Evolutionary conservation across 92 coral and sea anemone species (phyloP).

Genomic region (Diadumene lineata): DNA sequence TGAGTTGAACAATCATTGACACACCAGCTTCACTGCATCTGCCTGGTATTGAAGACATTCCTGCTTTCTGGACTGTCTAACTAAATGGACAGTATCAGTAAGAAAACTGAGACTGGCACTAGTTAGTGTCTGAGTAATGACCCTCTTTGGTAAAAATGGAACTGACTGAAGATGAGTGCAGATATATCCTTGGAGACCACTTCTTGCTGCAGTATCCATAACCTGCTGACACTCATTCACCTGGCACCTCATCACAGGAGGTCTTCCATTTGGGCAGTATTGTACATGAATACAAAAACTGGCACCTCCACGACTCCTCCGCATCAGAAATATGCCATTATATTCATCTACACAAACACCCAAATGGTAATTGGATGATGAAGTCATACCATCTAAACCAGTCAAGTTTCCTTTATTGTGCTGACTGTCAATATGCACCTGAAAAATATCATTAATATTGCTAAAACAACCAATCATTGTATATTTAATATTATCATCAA

Average conservation of each 20-base stretch:
- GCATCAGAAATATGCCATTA: slow-evolving; percentile 28
- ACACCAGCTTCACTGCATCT: slow-evolving; percentile 1
- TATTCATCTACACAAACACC: slow-evolving; percentile 46
- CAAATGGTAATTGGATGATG: slow-evolving; percentile 26
- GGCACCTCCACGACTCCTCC: slow-evolving; percentile 33
- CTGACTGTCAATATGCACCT: slow-evolving; percentile 34
- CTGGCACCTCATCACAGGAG: slow-evolving; percentile 40
- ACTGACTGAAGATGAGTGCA: too few species aligned
- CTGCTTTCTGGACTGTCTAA: slow-evolving; percentile 14
- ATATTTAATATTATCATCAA: background rate
- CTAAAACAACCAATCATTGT: too few species aligned
- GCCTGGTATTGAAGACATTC: slow-evolving; percentile 32
- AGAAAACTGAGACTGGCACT: slow-evolving; percentile 15
- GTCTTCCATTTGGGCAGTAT: slow-evolving; percentile 32
- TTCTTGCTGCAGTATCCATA: too few species aligned
- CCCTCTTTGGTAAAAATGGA: slow-evolving; percentile 26
- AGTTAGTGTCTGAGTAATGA: slow-evolving; percentile 10
- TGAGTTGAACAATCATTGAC: slow-evolving; percentile 35
- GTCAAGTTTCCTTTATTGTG: slow-evolving; percentile 5
- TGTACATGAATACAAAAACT: slow-evolving; percentile 43
- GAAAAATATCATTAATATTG: too few species aligned
- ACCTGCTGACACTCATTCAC: too few species aligned
- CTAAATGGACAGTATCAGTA: background rate
- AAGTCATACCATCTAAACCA: slow-evolving; percentile 13
- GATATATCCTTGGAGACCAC: slow-evolving; percentile 27